phyloP scores from a whole-genome alignment of 2,113 vertebrate species.

The Aegotheles bennettii region DNA sequence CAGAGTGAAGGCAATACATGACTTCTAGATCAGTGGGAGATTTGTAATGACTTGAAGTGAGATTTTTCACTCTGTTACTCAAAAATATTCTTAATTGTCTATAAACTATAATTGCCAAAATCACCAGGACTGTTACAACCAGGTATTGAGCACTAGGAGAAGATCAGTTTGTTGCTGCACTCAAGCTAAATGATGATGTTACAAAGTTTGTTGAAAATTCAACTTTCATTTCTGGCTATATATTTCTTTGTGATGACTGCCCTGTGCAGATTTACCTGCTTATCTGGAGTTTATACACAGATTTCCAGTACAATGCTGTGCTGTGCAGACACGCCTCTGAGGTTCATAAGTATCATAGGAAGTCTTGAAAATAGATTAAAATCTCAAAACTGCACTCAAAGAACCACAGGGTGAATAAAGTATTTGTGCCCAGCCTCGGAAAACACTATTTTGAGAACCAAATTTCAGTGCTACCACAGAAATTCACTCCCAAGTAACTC shows the following conservation, averaged over 20 bases:
- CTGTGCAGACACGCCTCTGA: neutral
- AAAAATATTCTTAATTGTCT: neutral
- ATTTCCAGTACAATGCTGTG: neutral
- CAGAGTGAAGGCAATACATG: accelerated
- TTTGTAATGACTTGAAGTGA: neutral
- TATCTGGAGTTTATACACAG: neutral
- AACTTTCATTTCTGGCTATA: neutral
- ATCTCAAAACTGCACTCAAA: neutral
- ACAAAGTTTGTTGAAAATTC: neutral
- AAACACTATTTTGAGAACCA: neutral
- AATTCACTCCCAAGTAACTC: neutral
- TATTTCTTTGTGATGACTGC: neutral
- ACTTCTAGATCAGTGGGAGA: neutral
- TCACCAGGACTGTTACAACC: accelerated
- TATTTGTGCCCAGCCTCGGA: neutral
- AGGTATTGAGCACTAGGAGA: neutral
- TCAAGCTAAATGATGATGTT: neutral
- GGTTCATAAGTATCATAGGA: neutral
- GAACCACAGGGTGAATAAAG: neutral
- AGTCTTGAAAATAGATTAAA: neutral
- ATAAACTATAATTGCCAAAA: neutral
- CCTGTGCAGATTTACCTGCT: neutral
- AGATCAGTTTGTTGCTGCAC: neutral
- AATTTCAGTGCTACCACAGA: neutral
- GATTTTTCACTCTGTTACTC: neutral